Evolutionary conservation across 2,888 invertebrate genomes (phyloP), one percentile per base, ranked within the genome.

Genomic region (Didymodactylos carnosus): DNA sequence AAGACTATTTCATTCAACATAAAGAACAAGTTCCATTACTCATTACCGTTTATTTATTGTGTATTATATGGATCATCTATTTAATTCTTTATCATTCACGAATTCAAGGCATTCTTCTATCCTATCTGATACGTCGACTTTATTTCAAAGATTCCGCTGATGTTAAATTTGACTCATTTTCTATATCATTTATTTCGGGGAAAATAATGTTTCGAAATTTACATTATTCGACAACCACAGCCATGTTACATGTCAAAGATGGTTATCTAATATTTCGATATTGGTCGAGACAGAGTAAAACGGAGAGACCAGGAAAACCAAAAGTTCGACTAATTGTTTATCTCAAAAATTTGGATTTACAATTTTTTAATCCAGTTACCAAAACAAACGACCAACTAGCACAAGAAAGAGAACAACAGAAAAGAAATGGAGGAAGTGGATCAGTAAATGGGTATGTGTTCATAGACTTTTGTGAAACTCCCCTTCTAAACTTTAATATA

Each of bases 131-230:
- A 35, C 16, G 16, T 29, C 29, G 53, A 2, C 35, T 53, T 5
- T 53, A 53, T 53, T 53, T 53, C n/a, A 29, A 53, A 29, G 53
- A 53, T 53, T 13, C 53, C 27, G 8, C 53, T 29, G 29, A 53
- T 29, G 19, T 53, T 19, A 53, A 53, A 53, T 53, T 53, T 53
- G 73, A 70, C 25, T 70, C 73, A 19, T 35, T 73, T 2, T 74
- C 74, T 0, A 39, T 74, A 35, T 74, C 74, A 41, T 74, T 74
- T 69, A 43, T 74, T 29, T 74, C 74, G 14, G 74, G 74, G 11
- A 53, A 71, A 69, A 71, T 74, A 41, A 74, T 74, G 74, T 71
- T 74, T 62, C 35, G 74, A 39, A 71, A 71, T 39, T 35, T 74
- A 19, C 74, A 74, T 69, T 71, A 71, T 69, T 35, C 71, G 19